Evolutionary conservation across 2,113 vertebrate species (phyloP).

Genomic region (Illadopsis cleaveri): DNA sequence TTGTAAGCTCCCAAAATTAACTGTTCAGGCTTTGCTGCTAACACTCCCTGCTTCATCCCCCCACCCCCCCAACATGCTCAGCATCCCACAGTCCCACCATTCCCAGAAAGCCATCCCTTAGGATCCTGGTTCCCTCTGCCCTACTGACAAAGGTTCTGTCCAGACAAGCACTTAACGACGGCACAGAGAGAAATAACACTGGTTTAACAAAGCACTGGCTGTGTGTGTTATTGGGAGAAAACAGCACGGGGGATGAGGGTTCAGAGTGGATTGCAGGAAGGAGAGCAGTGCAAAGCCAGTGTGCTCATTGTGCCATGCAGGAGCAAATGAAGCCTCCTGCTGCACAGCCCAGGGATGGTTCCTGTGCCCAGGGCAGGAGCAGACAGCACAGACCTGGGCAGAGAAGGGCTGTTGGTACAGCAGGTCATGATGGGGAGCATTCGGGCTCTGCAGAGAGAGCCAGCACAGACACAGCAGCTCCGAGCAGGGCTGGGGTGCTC

Average conservation of each 20-base stretch:
- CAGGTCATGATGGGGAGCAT: background rate
- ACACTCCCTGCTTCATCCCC: slow-evolving; percentile 36
- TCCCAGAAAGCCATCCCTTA: background rate
- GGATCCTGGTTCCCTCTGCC: background rate
- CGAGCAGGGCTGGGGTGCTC: background rate
- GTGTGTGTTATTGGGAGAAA: slow-evolving; percentile 25
- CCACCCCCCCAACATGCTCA: background rate
- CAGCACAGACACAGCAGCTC: background rate
- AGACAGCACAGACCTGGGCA: background rate
- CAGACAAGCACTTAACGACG: background rate
- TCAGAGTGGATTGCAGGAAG: background rate
- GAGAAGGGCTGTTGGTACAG: background rate
- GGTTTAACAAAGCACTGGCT: background rate
- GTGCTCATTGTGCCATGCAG: rapidly evolving
- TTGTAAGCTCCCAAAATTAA: slow-evolving; percentile 51
- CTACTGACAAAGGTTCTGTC: background rate
- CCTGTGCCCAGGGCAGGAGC: background rate
- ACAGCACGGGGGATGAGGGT: background rate
- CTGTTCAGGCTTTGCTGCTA: slow-evolving; percentile 67
- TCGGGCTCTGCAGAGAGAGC: background rate
- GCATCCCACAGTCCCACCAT: background rate
- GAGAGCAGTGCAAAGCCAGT: background rate
- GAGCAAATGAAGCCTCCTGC: background rate
- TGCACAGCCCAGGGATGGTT: background rate
- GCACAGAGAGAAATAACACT: slow-evolving; percentile 52